phyloP scores from a whole-genome alignment of 1,140 invertebrate species.

The Phymastichus coffea region DNA sequence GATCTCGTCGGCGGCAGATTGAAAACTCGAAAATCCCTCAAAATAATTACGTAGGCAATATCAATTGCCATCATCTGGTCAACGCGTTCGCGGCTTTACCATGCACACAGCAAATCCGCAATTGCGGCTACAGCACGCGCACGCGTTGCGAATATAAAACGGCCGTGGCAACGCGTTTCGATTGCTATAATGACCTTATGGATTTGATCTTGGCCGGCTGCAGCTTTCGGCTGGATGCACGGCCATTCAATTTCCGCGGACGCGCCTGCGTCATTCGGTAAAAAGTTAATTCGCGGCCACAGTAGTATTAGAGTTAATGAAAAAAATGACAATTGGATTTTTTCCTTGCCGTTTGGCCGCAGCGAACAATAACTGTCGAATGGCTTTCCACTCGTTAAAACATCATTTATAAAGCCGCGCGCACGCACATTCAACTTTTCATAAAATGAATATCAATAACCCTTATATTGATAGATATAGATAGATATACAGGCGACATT shows the following conservation, averaged over 20 bases:
- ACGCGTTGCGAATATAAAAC: slow-evolving; percentile 22
- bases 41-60: no score
- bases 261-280: not conserved
- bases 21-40: no score
- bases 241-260: not conserved
- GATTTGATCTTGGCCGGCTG: not conserved
- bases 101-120: no score
- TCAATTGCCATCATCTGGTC: slow-evolving; percentile 48
- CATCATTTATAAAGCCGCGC: not conserved
- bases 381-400: not conserved
- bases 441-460: no score
- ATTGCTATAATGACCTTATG: slow-evolving; percentile 3
- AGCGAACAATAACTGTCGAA: not conserved
- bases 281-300: not conserved
- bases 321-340: not conserved
- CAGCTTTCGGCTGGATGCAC: not conserved
- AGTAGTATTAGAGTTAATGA: not conserved
- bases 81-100: no score
- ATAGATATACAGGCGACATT: no score
- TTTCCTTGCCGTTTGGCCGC: not conserved
- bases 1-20: no score
- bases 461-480: no score
- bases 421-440: not conserved
- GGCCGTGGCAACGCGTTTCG: not conserved
- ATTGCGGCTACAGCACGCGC: no score